These are phyloP conservation scores for Andrena bicolor DNA, from an alignment of 2,888 invertebrate genomes.

Conservation along the genomic window DNA sequence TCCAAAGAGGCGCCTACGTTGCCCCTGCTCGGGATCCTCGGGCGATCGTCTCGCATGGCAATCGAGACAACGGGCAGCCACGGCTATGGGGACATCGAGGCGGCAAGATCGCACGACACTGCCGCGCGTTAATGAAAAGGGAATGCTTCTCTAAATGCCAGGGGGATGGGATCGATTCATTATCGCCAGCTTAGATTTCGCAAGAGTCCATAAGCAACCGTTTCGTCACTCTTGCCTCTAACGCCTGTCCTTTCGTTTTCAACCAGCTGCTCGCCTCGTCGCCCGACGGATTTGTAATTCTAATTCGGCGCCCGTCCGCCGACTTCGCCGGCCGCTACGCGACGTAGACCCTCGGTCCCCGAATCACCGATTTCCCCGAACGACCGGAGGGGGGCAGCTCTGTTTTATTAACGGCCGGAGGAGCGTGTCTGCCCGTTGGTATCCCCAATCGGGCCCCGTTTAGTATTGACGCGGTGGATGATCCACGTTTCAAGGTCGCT, in stretches of 20 bases:
- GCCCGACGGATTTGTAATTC: constrained; percentile 8
- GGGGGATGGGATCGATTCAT: not conserved
- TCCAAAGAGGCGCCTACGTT: constrained; percentile 4
- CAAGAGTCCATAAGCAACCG: constrained; percentile 12
- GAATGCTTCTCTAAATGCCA: not conserved
- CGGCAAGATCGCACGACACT: no score
- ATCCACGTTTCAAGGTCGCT: constrained; percentile 71
- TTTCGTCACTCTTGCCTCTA: constrained; percentile 32
- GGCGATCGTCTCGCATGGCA: not conserved
- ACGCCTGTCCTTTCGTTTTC: constrained; percentile 5
- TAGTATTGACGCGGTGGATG: constrained; percentile 64
- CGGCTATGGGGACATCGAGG: no score
- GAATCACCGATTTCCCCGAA: not conserved
- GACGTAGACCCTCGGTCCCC: not conserved
- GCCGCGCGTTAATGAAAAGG: not conserved
- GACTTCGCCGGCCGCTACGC: not conserved
- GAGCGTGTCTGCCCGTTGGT: constrained; percentile 24
- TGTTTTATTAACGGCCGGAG: constrained; percentile 23
- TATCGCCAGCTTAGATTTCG: constrained; percentile 10
- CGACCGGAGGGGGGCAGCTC: not conserved
- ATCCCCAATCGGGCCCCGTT: constrained; percentile 33
- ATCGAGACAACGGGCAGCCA: no score
- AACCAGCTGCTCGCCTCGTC: not conserved
- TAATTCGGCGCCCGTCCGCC: not conserved
- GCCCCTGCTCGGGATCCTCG: not conserved